phyloP scores from a whole-genome alignment of 1,140 invertebrate species.

The Papilio polyxenes region DNA sequence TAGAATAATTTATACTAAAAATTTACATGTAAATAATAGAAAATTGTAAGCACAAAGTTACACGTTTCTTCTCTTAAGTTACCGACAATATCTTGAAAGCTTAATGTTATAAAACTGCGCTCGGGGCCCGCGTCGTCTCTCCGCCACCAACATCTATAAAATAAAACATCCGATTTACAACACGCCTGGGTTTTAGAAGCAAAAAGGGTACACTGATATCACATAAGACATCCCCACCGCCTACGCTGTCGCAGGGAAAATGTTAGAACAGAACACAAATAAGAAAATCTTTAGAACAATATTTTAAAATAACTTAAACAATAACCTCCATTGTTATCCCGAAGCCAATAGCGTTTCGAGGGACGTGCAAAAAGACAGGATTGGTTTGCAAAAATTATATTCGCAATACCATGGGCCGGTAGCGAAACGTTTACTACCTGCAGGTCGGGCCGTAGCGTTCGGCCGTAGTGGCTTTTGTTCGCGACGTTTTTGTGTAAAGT shows the following conservation, averaged over 20 bases:
- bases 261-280: slow-evolving; percentile 10
- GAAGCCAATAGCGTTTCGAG: slow-evolving; percentile 61
- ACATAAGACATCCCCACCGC: slow-evolving; percentile 54
- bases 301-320: slow-evolving; percentile 49
- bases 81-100: slow-evolving; percentile 70
- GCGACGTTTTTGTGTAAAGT: slow-evolving; percentile 67
- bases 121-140: slow-evolving; percentile 53
- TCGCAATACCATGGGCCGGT: slow-evolving; percentile 66
- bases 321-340: slow-evolving; percentile 60
- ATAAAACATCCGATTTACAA: slow-evolving; percentile 79
- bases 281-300: slow-evolving; percentile 15
- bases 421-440: slow-evolving; percentile 61
- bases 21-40: slow-evolving; percentile 29
- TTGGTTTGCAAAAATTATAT: slow-evolving; percentile 79
- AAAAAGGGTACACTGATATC: slow-evolving; percentile 69
- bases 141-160: slow-evolving; percentile 74
- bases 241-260: slow-evolving; percentile 4
- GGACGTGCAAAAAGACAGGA: slow-evolving; percentile 60
- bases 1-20: slow-evolving; percentile 3
- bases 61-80: slow-evolving; percentile 38
- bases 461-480: slow-evolving; percentile 65
- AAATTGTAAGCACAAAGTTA: slow-evolving; percentile 32
- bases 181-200: slow-evolving; percentile 65
- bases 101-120: slow-evolving; percentile 47
- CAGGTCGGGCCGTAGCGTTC: slow-evolving; percentile 56